These are phyloP conservation scores for Rousettus madagascariensis DNA, from an alignment of 2,797 vertebrate species.

Conservation along the genomic window DNA sequence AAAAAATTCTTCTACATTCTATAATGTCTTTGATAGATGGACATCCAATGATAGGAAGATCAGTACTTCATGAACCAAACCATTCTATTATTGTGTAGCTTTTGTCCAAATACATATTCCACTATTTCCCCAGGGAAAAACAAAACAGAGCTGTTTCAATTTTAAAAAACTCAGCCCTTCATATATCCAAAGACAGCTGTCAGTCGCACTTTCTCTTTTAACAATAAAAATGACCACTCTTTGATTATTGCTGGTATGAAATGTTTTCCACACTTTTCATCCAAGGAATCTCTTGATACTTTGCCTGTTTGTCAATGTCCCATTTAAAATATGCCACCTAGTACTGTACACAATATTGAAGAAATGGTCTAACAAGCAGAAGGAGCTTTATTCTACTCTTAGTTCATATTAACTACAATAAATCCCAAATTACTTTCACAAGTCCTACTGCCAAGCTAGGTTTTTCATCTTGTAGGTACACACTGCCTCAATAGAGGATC, in stretches of 20 bases:
- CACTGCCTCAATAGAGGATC: neutral
- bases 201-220: conserved; percentile 32
- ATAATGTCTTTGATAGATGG: neutral
- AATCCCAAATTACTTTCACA: neutral
- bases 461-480: neutral
- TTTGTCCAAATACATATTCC: neutral
- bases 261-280: conserved; percentile 14
- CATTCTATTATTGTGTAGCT: neutral
- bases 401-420: neutral
- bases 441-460: neutral
- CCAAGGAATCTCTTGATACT: neutral
- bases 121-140: neutral
- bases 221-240: neutral
- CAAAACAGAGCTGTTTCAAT: neutral
- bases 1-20: conserved; percentile 7
- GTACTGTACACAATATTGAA: neutral
- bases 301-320: neutral
- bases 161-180: neutral
- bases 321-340: conserved; percentile 37
- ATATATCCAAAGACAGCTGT: neutral
- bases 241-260: neutral
- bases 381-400: neutral
- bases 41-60: neutral
- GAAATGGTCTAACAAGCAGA: neutral
- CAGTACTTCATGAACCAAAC: neutral